Conservation (phyloP, 2,113 vertebrate species). For the Corynorhinus townsendii region DNA sequence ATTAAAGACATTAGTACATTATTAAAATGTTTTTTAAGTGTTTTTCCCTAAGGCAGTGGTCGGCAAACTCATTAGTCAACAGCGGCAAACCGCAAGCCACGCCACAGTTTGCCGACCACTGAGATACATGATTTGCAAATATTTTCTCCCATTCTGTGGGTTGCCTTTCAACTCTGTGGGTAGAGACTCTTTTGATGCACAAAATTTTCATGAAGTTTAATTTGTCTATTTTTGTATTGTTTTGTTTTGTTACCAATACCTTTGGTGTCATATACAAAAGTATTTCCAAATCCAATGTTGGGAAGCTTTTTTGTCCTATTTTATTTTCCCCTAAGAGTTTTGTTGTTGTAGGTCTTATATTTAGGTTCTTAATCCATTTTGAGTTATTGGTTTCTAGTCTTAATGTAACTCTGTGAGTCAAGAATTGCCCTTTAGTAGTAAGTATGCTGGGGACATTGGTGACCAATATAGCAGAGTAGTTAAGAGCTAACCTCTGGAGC, state of each 20-base stretch:
- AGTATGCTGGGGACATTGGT: accelerated
- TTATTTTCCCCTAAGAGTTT: background rate
- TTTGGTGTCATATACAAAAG: background rate
- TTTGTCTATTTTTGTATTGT: background rate
- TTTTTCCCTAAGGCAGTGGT: no score
- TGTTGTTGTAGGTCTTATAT: background rate
- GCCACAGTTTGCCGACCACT: no score
- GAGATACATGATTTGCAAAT: background rate
- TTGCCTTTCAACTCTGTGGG: background rate
- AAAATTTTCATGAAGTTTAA: background rate
- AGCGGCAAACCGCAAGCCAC: no score
- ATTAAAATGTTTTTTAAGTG: no score
- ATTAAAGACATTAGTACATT: no score
- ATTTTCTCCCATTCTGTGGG: background rate
- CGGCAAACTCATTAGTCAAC: no score
- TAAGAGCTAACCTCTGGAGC: background rate
- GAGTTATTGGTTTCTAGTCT: background rate
- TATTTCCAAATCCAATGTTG: background rate
- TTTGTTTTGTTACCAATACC: background rate
- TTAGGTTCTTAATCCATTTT: background rate
- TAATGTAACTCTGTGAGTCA: background rate
- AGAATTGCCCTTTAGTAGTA: background rate
- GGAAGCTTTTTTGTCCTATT: background rate
- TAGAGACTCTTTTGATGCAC: background rate
- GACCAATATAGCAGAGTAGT: background rate